Percentiles rank a stretch among this genome's conserved stretches.
These are phyloP conservation scores for Oligia fasciuncula DNA, from an alignment of 2,888 invertebrate species.

Conservation along the genomic window DNA sequence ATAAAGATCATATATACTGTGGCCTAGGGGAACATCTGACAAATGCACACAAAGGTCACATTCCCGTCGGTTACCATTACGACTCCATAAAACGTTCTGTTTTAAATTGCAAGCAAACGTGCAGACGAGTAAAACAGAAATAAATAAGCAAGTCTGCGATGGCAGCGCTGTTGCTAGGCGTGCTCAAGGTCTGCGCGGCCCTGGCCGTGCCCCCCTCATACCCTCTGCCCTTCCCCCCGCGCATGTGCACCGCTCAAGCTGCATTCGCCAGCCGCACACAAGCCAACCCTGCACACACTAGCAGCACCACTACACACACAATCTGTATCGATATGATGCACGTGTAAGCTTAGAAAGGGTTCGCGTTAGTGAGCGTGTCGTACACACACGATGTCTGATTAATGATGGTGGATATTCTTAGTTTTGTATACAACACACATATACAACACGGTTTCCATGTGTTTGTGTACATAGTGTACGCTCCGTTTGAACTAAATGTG, in stretches of 20 bases:
- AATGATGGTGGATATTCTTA: slow-evolving; percentile 74
- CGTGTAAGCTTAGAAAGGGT: slow-evolving; percentile 71
- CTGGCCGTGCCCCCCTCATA: slow-evolving; percentile 79
- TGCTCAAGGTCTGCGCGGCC: slow-evolving; percentile 86
- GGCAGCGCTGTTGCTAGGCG: slow-evolving; percentile 87
- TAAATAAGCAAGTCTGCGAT: slow-evolving; percentile 80
- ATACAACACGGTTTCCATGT: slow-evolving; percentile 48
- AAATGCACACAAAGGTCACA: slow-evolving; percentile 71
- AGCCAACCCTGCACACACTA: slow-evolving; percentile 59
- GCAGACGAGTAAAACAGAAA: slow-evolving; percentile 86
- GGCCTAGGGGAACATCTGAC: slow-evolving; percentile 67
- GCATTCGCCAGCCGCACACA: slow-evolving; percentile 74
- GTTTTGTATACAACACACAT: slow-evolving; percentile 65
- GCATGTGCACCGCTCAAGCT: slow-evolving; percentile 83
- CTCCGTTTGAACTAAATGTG: slow-evolving; percentile 78
- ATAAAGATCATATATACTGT: no score
- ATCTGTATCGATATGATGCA: slow-evolving; percentile 55
- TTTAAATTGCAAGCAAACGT: slow-evolving; percentile 83
- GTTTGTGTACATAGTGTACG: slow-evolving; percentile 64
- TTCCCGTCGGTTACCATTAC: slow-evolving; percentile 73
- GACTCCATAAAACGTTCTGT: slow-evolving; percentile 83
- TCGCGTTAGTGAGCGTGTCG: slow-evolving; percentile 69
- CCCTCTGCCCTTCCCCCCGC: slow-evolving; percentile 70
- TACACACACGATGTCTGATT: slow-evolving; percentile 70
- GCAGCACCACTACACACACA: slow-evolving; percentile 45